Evolutionary conservation across 2,888 invertebrate genomes (phyloP).

Genomic region (Neoaliturus tenellus): DNA sequence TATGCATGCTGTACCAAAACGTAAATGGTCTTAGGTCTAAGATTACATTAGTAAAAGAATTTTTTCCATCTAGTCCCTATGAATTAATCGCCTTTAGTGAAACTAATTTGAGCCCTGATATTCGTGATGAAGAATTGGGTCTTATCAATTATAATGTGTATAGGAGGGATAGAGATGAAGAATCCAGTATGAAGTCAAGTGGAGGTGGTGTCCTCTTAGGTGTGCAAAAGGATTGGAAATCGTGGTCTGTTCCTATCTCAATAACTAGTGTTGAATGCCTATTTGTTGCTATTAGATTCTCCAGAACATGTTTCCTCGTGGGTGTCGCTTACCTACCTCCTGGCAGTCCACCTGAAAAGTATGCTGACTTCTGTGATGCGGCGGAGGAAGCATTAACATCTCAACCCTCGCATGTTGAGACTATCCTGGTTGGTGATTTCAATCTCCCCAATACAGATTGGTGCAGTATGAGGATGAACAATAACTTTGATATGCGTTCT

Average conservation of each 20-base stretch:
- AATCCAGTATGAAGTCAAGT: neutral
- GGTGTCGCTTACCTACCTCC: neutral
- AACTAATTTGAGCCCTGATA: neutral
- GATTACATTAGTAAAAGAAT: neutral
- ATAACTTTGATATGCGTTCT: neutral
- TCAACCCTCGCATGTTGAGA: neutral
- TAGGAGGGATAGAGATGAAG: neutral
- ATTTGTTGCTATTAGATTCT: neutral
- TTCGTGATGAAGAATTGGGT: neutral
- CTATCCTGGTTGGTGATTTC: neutral
- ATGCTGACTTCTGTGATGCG: constrained; percentile 7
- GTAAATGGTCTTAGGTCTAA: neutral
- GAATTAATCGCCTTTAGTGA: neutral
- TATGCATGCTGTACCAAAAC: constrained; percentile 4
- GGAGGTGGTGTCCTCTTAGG: neutral
- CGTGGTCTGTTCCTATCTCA: neutral
- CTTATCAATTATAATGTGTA: neutral
- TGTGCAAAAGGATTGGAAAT: neutral
- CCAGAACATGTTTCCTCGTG: neutral
- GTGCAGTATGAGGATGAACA: neutral
- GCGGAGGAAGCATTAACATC: neutral
- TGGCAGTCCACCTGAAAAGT: neutral
- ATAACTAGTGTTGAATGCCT: neutral
- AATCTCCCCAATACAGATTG: constrained; percentile 4
- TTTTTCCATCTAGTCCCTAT: neutral